A percentile compares a stretch with the other conserved stretches of the same genome.
Conservation (phyloP, 2,113 vertebrate species). For the Toxotes jaculatrix region DNA sequence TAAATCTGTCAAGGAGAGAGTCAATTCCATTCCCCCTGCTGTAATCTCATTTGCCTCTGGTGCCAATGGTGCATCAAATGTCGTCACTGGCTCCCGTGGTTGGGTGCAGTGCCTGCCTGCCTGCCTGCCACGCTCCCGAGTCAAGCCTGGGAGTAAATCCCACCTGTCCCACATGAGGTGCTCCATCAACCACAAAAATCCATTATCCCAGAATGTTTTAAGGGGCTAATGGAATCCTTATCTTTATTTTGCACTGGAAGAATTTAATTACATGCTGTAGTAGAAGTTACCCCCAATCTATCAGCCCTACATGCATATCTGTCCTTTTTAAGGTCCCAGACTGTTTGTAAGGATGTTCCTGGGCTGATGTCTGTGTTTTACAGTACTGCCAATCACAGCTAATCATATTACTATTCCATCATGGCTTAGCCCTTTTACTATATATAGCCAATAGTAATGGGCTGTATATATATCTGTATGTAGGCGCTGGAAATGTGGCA, state of each 20-base stretch:
- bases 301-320: constrained; percentile 69
- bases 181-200: constrained; percentile 81
- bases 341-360: constrained; percentile 43
- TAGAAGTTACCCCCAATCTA: constrained; percentile 60
- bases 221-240: constrained; percentile 84
- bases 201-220: constrained; percentile 84
- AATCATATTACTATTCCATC: constrained; percentile 4
- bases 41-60: constrained; percentile 87
- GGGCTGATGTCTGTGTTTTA: constrained; percentile 55
- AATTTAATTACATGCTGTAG: constrained; percentile 78
- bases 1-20: constrained; percentile 85
- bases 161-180: constrained; percentile 80
- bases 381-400: constrained; percentile 34
- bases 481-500: neutral
- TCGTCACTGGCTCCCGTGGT: constrained; percentile 59
- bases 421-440: neutral
- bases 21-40: constrained; percentile 79
- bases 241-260: constrained; percentile 82
- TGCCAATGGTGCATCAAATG: constrained; percentile 83
- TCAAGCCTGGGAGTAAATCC: constrained; percentile 76
- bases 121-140: constrained; percentile 41
- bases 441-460: no score
- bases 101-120: constrained; percentile 49
- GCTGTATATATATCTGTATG: neutral
- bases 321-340: constrained; percentile 30